A percentile compares a stretch with the other conserved stretches of the same genome.
Evolutionary conservation across 2,888 invertebrate genomes (phyloP).

Genomic region (Dynastes grantii): DNA sequence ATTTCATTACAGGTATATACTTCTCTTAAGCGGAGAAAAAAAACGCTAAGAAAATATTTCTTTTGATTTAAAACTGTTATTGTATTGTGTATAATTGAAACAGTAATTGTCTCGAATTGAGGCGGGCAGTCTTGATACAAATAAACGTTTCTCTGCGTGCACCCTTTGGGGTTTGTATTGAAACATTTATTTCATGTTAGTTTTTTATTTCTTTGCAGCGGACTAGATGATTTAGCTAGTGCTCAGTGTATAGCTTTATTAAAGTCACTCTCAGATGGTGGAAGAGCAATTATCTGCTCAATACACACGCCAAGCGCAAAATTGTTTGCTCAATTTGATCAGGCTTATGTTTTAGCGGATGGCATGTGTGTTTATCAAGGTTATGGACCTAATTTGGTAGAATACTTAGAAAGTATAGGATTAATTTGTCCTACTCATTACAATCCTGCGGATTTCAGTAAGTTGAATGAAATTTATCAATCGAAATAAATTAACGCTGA

Average conservation of each 20-base stretch:
- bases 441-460: conserved; percentile 97
- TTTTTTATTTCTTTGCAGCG: conserved; percentile 72
- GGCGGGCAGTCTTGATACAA: too few relatives aligned
- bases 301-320: conserved; percentile 97
- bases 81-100: too few relatives aligned
- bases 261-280: conserved; percentile 87
- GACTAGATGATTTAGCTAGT: conserved; percentile 92
- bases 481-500: conserved; percentile 6
- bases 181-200: too few relatives aligned
- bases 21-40: too few relatives aligned
- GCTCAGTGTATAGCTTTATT: conserved; percentile 90
- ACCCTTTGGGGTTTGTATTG: too few relatives aligned
- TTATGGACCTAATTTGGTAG: conserved; percentile 83
- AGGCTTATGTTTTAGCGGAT: conserved; percentile 89
- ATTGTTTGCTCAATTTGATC: conserved; percentile 92
- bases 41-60: too few relatives aligned
- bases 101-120: too few relatives aligned
- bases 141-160: too few relatives aligned
- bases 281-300: conserved; percentile 94
- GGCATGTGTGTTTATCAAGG: conserved; percentile 95
- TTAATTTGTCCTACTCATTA: conserved; percentile 92
- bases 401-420: conserved; percentile 84
- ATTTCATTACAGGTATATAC: too few relatives aligned
- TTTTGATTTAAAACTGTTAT: too few relatives aligned
- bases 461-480: conserved; percentile 64